Evolutionary conservation across 2,797 vertebrate genomes (phyloP).

Genomic region (Onychomys torridus): DNA sequence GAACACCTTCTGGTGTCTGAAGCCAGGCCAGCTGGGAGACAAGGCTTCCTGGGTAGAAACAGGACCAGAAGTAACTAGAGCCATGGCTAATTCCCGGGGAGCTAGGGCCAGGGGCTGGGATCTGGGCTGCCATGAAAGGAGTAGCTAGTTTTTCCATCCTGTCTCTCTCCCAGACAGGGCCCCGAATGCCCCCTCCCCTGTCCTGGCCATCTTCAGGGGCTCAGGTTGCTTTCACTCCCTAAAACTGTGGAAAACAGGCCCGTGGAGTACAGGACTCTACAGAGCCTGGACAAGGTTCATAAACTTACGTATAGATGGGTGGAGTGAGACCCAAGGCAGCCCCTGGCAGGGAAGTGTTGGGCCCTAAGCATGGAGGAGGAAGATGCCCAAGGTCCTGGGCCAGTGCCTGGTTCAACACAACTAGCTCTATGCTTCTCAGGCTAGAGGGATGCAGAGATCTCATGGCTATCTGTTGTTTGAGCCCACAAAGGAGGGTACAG

Average conservation of each 20-base stretch:
- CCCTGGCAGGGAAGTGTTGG: not conserved
- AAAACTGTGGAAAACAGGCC: not conserved
- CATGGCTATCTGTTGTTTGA: not conserved
- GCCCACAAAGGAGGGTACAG: not conserved
- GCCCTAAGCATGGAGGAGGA: not conserved
- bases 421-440: not conserved
- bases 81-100: not conserved
- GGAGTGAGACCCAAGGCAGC: not conserved
- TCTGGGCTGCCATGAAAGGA: not conserved
- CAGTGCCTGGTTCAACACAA: not conserved
- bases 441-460: not conserved
- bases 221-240: not conserved
- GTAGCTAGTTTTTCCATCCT: conserved; percentile 16
- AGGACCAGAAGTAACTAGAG: not conserved
- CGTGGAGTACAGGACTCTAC: not conserved
- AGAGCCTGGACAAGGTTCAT: not conserved
- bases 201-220: not conserved
- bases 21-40: not conserved
- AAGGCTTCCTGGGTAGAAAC: not conserved
- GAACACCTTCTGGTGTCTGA: not conserved
- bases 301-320: not conserved
- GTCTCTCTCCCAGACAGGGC: not conserved
- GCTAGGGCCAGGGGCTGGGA: not conserved
- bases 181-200: not conserved
- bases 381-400: not conserved